These are phyloP conservation scores for Cheilosia pagana DNA, from an alignment of 2,888 invertebrate species.

Conservation along the genomic window DNA sequence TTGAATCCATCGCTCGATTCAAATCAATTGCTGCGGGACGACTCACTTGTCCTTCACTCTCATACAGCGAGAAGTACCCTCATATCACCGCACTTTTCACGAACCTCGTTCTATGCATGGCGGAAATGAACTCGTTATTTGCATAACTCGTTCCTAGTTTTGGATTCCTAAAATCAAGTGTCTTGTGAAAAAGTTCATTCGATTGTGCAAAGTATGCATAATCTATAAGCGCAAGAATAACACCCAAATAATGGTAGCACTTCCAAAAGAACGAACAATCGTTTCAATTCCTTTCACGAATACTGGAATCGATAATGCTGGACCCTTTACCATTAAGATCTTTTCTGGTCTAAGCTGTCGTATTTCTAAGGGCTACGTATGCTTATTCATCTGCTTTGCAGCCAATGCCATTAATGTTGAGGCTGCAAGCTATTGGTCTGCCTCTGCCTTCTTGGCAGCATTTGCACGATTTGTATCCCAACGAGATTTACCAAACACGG, in stretches of 20 bases:
- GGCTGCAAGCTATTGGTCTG: neutral
- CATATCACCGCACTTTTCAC: neutral
- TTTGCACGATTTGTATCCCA: constrained; percentile 1
- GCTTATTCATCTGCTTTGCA: neutral
- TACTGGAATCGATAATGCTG: neutral
- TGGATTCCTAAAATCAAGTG: too few relatives aligned
- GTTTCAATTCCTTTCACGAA: neutral
- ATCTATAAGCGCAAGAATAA: neutral
- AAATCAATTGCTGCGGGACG: too few relatives aligned
- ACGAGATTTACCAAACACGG: neutral
- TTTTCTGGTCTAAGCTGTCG: neutral
- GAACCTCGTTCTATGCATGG: neutral
- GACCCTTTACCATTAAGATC: neutral
- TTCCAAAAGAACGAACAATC: constrained; percentile 7
- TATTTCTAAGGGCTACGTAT: neutral
- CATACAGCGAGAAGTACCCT: too few relatives aligned
- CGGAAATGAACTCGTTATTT: too few relatives aligned
- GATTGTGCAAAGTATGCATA: neutral
- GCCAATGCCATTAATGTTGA: neutral
- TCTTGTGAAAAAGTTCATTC: neutral
- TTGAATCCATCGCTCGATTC: too few relatives aligned
- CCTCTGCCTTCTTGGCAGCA: neutral
- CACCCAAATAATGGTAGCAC: constrained; percentile 5
- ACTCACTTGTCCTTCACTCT: too few relatives aligned
- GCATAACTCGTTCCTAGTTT: neutral